Evolutionary conservation across 2,113 vertebrate species (phyloP).

Genomic region (Zosterops lateralis): DNA sequence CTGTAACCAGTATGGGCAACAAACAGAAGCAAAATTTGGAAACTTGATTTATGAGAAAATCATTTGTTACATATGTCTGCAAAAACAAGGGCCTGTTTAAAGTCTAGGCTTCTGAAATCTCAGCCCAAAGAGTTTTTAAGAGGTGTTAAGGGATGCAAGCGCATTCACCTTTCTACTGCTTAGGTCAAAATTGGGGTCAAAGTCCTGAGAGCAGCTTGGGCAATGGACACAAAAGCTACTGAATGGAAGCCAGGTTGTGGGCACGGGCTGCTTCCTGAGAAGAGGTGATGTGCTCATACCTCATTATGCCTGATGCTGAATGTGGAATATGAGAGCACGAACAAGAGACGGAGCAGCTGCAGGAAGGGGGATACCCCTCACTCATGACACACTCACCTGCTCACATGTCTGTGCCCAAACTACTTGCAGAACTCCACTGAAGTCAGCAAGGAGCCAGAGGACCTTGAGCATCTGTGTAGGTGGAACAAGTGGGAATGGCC

Average conservation of each 20-base stretch:
- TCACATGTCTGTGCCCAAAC: background rate
- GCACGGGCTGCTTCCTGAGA: background rate
- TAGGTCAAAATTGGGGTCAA: background rate
- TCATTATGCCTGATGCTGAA: conserved; percentile 9
- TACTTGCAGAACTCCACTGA: conserved; percentile 29
- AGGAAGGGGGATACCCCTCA: background rate
- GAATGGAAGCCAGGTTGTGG: conserved; percentile 17
- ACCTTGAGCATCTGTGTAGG: background rate
- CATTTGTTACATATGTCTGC: background rate
- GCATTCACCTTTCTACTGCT: background rate
- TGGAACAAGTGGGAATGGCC: background rate
- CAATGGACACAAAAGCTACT: conserved; percentile 21
- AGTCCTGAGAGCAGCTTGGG: conserved; percentile 24
- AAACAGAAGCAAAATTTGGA: conserved; percentile 1
- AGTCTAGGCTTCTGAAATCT: conserved; percentile 23
- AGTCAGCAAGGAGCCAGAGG: background rate
- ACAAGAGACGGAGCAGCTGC: background rate
- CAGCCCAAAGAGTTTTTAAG: background rate
- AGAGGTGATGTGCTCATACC: background rate
- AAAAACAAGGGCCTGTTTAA: background rate
- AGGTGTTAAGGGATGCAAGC: background rate
- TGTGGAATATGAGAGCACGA: background rate
- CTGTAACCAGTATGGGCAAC: background rate
- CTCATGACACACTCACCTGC: background rate
- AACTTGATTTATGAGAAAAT: background rate